Percentiles rank a stretch among this genome's conserved stretches.
phyloP scores from a whole-genome alignment of 2,113 vertebrate species.

The Pachycephala philippinensis region DNA sequence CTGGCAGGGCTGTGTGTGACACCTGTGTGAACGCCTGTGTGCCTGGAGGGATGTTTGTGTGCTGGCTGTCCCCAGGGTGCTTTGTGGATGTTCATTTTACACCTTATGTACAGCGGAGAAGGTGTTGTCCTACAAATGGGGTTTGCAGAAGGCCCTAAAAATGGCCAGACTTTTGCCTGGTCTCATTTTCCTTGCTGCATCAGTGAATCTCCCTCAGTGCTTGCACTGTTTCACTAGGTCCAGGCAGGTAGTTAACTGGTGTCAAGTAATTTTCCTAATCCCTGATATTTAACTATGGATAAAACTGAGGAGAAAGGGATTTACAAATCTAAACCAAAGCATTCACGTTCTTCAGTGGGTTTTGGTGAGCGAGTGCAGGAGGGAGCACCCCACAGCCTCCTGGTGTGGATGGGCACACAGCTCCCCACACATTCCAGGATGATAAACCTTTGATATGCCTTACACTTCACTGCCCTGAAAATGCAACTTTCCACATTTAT shows the following conservation, averaged over 20 bases:
- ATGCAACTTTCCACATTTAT: slow-evolving; percentile 73
- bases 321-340: not conserved
- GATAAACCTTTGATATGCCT: slow-evolving; percentile 72
- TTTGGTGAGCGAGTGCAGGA: not conserved
- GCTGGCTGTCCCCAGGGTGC: not conserved
- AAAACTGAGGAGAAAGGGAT: not conserved
- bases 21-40: fast-evolving
- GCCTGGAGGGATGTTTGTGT: not conserved
- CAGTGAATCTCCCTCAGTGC: not conserved
- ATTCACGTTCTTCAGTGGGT: fast-evolving
- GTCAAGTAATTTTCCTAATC: not conserved
- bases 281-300: not conserved
- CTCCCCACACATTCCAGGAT: slow-evolving; percentile 50
- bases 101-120: not conserved
- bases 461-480: slow-evolving; percentile 71
- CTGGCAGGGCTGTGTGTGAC: not conserved
- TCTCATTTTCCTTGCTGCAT: not conserved
- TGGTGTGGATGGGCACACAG: not conserved
- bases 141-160: not conserved
- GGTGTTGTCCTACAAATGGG: not conserved
- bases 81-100: not conserved
- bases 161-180: not conserved
- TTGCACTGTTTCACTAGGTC: fast-evolving
- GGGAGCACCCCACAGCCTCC: not conserved
- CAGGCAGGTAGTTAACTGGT: not conserved